Percentiles rank a stretch among this genome's conserved stretches.
Evolutionary conservation across 2,113 vertebrate species (phyloP).

Genomic region (Prunella fulvescens): DNA sequence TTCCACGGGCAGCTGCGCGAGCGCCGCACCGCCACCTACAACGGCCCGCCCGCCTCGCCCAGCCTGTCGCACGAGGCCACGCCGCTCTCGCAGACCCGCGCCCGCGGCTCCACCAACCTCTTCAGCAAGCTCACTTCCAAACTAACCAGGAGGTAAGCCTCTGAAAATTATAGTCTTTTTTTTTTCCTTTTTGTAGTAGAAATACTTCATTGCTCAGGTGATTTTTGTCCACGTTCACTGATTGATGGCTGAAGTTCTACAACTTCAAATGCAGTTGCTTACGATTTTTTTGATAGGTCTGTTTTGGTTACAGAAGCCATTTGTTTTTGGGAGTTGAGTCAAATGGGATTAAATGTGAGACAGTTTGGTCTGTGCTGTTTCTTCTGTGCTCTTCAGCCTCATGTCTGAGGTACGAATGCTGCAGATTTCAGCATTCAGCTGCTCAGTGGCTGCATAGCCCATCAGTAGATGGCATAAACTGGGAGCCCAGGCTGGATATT

Average conservation of each 20-base stretch:
- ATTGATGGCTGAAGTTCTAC: background rate
- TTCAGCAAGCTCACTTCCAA: constrained; percentile 97
- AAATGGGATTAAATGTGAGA: background rate
- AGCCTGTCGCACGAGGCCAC: constrained; percentile 92
- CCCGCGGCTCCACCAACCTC: constrained; percentile 92
- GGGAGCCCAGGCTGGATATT: background rate
- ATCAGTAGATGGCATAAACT: background rate
- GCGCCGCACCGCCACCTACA: constrained; percentile 94
- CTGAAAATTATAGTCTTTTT: fast-evolving
- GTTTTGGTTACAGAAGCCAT: background rate
- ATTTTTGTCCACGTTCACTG: background rate
- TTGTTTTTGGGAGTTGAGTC: background rate
- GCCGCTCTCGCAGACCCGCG: constrained; percentile 88
- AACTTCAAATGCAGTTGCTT: background rate
- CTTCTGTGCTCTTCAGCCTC: background rate
- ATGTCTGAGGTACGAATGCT: background rate
- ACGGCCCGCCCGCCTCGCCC: constrained; percentile 93
- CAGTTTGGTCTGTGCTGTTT: background rate
- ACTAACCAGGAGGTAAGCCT: constrained; percentile 91
- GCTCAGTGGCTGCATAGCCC: background rate
- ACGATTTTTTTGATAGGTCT: background rate
- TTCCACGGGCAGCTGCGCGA: constrained; percentile 95
- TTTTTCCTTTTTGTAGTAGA: background rate
- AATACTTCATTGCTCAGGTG: background rate
- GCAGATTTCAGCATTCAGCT: background rate